Conservation (phyloP, 2,113 vertebrate species). For the Petromus typicus region DNA sequence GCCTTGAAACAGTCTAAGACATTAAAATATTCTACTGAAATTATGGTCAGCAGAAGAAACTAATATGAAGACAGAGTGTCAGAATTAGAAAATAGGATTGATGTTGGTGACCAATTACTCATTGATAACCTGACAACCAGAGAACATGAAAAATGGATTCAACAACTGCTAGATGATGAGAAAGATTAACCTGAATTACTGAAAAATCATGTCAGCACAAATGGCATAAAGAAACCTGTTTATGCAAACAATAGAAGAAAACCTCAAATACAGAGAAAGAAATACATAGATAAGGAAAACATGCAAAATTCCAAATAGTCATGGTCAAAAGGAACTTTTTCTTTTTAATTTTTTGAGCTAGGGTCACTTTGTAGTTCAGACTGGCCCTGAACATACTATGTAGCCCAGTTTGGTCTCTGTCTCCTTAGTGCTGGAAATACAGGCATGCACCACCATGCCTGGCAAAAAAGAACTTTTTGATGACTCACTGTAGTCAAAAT, state of each 20-base stretch:
- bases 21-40: background rate
- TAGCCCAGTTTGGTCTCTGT: no score
- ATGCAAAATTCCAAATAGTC: background rate
- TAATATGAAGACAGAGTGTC: background rate
- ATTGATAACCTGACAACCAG: background rate
- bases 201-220: background rate
- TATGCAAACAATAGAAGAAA: background rate
- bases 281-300: background rate
- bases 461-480: background rate
- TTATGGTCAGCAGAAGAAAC: background rate
- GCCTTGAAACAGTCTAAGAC: background rate
- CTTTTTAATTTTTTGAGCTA: no score
- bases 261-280: background rate
- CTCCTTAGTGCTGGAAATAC: no score
- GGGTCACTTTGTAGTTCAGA: no score
- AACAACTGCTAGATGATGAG: background rate
- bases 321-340: no score
- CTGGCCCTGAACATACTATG: no score
- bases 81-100: background rate
- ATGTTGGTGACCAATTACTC: background rate
- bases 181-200: background rate
- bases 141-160: background rate
- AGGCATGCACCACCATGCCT: no score
- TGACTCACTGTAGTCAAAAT: background rate
- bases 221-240: background rate